Conservation (phyloP, 2,888 invertebrate species). For the Meiosimyza platycephala region DNA sequence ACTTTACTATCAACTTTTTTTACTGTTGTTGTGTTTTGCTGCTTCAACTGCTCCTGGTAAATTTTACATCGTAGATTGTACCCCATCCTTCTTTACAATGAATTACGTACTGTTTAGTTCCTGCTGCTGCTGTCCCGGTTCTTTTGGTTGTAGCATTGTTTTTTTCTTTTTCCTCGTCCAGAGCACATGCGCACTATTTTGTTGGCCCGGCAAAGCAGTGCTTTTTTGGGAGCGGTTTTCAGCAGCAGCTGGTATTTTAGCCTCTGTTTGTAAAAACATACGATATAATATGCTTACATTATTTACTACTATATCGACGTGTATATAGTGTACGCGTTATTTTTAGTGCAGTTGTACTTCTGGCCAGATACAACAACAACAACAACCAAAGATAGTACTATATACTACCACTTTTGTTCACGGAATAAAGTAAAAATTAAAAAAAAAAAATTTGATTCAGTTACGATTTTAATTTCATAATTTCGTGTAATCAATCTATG, state of each 20-base stretch:
- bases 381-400: background rate
- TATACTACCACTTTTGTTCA: background rate
- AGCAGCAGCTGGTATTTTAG: conserved; percentile 31
- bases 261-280: conserved; percentile 15
- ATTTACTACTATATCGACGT: conserved; percentile 20
- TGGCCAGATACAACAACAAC: background rate
- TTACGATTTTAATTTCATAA: too few relatives aligned
- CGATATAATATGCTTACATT: background rate
- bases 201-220: conserved; percentile 36
- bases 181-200: conserved; percentile 27
- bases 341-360: background rate
- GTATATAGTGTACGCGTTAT: conserved; percentile 6
- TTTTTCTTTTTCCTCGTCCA: conserved; percentile 1
- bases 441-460: too few relatives aligned
- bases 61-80: background rate
- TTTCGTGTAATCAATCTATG: too few relatives aligned
- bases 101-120: background rate
- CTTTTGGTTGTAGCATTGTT: background rate
- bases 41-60: conserved; percentile 31
- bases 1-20: background rate
- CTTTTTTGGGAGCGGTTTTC: conserved; percentile 39
- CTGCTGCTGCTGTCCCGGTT: conserved; percentile 30
- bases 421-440: background rate
- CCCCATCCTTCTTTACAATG: background rate
- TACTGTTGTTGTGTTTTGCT: background rate